Evolutionary conservation across 2,113 vertebrate genomes (phyloP).

Genomic region (Rhagologus leucostigma): DNA sequence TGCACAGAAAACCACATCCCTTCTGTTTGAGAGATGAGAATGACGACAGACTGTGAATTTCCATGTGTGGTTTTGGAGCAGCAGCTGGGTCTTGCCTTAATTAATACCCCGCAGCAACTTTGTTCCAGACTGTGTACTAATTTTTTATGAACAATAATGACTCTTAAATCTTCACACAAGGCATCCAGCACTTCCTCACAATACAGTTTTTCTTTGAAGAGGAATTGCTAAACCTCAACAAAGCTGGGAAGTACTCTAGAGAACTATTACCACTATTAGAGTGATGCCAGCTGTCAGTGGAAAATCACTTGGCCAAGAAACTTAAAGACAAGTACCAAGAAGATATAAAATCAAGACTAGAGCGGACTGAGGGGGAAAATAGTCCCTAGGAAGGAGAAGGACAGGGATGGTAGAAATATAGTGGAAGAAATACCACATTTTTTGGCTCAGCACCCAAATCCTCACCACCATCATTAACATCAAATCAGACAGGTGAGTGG

Average conservation of each 20-base stretch:
- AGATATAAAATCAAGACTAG: neutral
- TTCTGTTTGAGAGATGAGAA: constrained; percentile 9
- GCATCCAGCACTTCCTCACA: neutral
- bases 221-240: neutral
- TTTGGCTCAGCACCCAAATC: neutral
- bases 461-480: neutral
- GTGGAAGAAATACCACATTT: neutral
- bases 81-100: neutral
- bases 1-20: constrained; percentile 49
- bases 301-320: neutral
- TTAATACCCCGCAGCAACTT: neutral
- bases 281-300: neutral
- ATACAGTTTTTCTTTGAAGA: neutral
- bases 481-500: neutral
- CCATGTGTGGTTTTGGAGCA: constrained; percentile 12
- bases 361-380: neutral
- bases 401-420: neutral
- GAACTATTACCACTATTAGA: neutral
- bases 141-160: constrained; percentile 6
- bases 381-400: neutral
- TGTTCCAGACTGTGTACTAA: constrained; percentile 3
- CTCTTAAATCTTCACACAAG: neutral
- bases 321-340: neutral
- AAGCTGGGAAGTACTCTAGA: neutral
- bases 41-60: neutral